These are phyloP conservation scores for Todus mexicanus DNA, from an alignment of 2,797 vertebrate genomes.

Conservation along the genomic window DNA sequence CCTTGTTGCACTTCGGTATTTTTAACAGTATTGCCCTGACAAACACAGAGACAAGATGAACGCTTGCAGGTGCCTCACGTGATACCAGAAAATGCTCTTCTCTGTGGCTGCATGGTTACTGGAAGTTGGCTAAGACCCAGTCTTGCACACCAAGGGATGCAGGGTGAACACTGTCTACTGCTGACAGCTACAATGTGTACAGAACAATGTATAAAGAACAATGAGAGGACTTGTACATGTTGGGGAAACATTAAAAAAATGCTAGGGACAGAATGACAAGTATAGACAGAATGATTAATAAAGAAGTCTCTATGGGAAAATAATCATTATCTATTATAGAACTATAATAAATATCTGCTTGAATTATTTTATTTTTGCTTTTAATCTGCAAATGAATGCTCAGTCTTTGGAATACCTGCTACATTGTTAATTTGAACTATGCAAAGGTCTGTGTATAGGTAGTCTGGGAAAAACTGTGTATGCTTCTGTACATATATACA, in stretches of 20 bases:
- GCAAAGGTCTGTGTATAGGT: not conserved
- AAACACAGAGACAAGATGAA: no score
- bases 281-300: no score
- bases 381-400: not conserved
- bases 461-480: not conserved
- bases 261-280: no score
- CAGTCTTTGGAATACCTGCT: not conserved
- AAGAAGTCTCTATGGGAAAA: not conserved
- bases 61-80: not conserved
- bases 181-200: accelerated
- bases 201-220: not conserved
- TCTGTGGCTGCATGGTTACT: not conserved
- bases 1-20: no score
- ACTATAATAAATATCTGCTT: not conserved
- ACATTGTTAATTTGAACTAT: not conserved
- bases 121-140: not conserved
- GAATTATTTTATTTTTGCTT: not conserved
- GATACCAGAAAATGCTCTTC: not conserved
- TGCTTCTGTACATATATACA: not conserved
- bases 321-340: not conserved
- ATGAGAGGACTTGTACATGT: not conserved
- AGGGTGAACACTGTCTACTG: not conserved
- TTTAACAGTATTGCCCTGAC: no score
- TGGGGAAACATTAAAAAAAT: not conserved
- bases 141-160: not conserved